Evolutionary conservation across 2,797 vertebrate species (phyloP), one percentile per base, ranked within the genome.

Genomic region (Cyclopterus lumpus): DNA sequence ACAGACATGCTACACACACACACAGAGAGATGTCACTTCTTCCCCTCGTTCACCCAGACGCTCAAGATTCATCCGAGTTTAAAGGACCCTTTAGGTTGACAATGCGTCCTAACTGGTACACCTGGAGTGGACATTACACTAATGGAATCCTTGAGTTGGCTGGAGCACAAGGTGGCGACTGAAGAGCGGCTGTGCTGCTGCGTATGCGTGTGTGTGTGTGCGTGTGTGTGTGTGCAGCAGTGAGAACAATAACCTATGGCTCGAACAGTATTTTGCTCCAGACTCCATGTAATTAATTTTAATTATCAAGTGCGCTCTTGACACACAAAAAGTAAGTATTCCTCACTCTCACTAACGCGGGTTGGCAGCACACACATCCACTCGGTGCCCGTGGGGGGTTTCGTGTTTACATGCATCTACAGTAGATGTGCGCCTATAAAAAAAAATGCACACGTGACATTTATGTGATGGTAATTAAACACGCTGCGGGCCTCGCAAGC

Each of bases 291-390:
- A 93, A 94, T 94, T 92, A 90, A 90, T 91, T 92, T 76, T 74
- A 89, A 94, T 92, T 86, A 92, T 84, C 91, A 84, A 58, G 75
- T 38, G 59, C 90, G 86, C 83, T 89, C 81, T n/a, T 92, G 91
- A 92, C 91, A 91, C 79, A 86, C 67, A 86, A 86, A 93, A 86
- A 80, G 88, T 93, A 92, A 92, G 87, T 94, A 92, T 84, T 79
- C 53, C 79, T 86, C 79, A 67, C 76, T 86, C 71, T 73, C 84
- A 85, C 87, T 91, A 90, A 73, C 69, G 70, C 83, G 58, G 80
- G 32, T 75, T 73, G 73, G 69, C 62, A 51, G 66, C 54, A 6
- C 49, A 2, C 22, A 54, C 72, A 70, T 76, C 70, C 49, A 44
- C 46, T n/a, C 24, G 3, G 20, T 20, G 57, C 53, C 53, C 48